Evolutionary conservation across 2,888 invertebrate genomes (phyloP).

Genomic region (Scelioninae gen. 1): DNA sequence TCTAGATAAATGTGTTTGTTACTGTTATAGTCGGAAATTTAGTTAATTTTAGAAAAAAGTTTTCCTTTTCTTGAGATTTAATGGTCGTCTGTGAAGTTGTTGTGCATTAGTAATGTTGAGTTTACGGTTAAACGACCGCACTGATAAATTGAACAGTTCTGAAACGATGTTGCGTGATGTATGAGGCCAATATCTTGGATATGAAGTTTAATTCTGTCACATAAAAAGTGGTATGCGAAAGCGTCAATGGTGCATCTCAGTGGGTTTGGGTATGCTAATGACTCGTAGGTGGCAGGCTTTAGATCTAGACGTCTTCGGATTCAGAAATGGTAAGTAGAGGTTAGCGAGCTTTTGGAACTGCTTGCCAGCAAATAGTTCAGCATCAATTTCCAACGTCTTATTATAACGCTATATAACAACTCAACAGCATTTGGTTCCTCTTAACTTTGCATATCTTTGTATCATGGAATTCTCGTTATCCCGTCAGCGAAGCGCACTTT

Average conservation of each 20-base stretch:
- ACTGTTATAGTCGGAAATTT: too few relatives aligned
- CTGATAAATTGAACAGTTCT: constrained; percentile 27
- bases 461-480: constrained; percentile 69
- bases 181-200: constrained; percentile 43
- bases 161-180: constrained; percentile 37
- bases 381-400: constrained; percentile 84
- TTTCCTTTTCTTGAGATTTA: not conserved
- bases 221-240: constrained; percentile 65
- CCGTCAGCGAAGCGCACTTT: constrained; percentile 57
- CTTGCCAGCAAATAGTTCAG: constrained; percentile 84
- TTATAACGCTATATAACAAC: constrained; percentile 84
- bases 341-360: constrained; percentile 77
- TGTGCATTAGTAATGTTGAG: constrained; percentile 5
- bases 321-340: constrained; percentile 67
- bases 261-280: constrained; percentile 79
- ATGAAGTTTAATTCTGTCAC: constrained; percentile 64
- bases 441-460: constrained; percentile 67
- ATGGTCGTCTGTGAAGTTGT: not conserved
- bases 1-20: too few relatives aligned
- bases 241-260: constrained; percentile 63
- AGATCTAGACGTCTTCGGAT: constrained; percentile 80
- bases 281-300: constrained; percentile 83
- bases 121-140: constrained; percentile 19
- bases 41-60: too few relatives aligned
- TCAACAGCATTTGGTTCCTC: constrained; percentile 74